Evolutionary conservation across 2,888 invertebrate genomes (phyloP).

Genomic region (Andrena camellia): DNA sequence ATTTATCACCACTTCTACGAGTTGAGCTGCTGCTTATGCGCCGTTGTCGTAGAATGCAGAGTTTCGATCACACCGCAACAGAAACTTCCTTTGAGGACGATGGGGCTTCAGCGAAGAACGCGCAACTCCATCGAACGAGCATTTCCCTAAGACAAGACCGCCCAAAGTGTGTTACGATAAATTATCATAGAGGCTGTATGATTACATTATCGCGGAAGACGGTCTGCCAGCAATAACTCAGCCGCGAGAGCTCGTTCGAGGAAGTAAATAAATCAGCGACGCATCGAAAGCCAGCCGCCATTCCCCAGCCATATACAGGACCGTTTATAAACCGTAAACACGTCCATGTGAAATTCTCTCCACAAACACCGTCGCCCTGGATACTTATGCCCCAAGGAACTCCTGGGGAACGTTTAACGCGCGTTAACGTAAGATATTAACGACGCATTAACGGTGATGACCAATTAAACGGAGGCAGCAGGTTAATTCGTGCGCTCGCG

Average conservation of each 20-base stretch:
- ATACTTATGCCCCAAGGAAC: neutral
- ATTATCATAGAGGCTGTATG: constrained; percentile 26
- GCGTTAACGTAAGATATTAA: constrained; percentile 39
- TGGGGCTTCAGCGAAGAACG: no score
- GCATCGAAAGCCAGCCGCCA: neutral
- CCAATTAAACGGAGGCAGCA: constrained; percentile 43
- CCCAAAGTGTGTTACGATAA: constrained; percentile 21
- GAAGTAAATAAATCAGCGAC: constrained; percentile 19
- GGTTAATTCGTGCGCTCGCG: constrained; percentile 2
- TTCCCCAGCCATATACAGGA: neutral
- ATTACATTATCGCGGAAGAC: constrained; percentile 29
- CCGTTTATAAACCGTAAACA: constrained; percentile 11
- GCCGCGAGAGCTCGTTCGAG: constrained; percentile 3
- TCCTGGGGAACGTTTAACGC: constrained; percentile 7
- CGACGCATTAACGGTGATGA: constrained; percentile 30
- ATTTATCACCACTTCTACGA: no score
- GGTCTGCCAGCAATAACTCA: constrained; percentile 6
- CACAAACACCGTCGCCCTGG: neutral
- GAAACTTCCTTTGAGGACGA: no score
- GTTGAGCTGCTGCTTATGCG: no score
- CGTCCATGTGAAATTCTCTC: constrained; percentile 13
- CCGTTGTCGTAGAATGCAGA: no score
- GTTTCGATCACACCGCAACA: no score
- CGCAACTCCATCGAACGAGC: neutral
- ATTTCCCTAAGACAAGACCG: neutral